Conservation (phyloP, 2,888 invertebrate species). For the Ormyrus thymus region DNA sequence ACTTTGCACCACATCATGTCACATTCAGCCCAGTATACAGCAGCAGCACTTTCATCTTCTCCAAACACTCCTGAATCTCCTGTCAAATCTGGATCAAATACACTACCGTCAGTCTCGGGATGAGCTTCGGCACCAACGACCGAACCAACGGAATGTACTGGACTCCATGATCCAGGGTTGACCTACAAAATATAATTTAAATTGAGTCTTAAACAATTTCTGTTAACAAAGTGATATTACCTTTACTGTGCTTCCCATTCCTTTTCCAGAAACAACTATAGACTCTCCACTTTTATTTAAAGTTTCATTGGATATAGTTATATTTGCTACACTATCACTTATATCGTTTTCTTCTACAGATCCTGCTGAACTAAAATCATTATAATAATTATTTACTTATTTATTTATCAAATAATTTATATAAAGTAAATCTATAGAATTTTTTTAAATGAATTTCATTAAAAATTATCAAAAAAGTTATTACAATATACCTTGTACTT, state of each 20-base stretch:
- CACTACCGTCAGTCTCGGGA: conserved; percentile 88
- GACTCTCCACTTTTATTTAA: conserved; percentile 72
- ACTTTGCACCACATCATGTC: conserved; percentile 89
- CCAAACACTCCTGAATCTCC: conserved; percentile 87
- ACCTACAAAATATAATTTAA: conserved; percentile 60
- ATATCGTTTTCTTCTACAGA: conserved; percentile 62
- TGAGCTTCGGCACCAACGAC: conserved; percentile 90
- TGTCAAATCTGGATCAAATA: conserved; percentile 84
- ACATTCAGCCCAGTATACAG: conserved; percentile 86
- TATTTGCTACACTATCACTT: conserved; percentile 69
- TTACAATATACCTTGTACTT: conserved; percentile 64
- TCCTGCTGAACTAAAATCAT: conserved; percentile 62
- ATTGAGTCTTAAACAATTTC: background rate
- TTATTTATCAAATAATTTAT: background rate
- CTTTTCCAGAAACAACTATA: conserved; percentile 72
- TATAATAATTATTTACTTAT: background rate
- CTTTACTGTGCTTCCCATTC: conserved; percentile 72
- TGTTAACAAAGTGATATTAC: conserved; percentile 58
- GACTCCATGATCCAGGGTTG: conserved; percentile 91
- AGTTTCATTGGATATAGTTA: conserved; percentile 73
- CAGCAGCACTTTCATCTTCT: conserved; percentile 85
- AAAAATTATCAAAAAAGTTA: background rate
- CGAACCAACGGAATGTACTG: conserved; percentile 90
- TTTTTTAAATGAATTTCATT: conserved; percentile 16
- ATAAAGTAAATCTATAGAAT: conserved; percentile 21